Conservation (phyloP, 1,140 invertebrate genomes). For the Chionoecetes opilio region DNA sequence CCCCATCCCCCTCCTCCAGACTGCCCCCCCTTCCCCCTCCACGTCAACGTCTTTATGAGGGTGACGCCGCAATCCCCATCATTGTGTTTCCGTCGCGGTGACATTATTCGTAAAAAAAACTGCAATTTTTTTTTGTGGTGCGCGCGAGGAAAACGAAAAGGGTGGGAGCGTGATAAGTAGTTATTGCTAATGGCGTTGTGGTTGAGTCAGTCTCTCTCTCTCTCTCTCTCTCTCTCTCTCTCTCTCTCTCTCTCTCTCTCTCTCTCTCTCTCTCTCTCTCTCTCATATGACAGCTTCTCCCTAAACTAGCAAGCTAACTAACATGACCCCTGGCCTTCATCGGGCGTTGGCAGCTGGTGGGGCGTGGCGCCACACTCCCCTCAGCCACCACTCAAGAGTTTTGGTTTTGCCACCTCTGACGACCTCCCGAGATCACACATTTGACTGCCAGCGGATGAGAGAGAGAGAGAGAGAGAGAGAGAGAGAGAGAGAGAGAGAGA, state of each 20-base stretch:
- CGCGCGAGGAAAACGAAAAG: not conserved
- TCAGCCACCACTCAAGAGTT: too few species aligned
- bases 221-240: not conserved
- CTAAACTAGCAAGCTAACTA: not conserved
- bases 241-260: not conserved
- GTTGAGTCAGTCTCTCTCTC: not conserved
- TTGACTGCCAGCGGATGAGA: not conserved
- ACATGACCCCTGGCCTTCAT: too few species aligned
- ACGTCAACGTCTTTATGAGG: too few species aligned
- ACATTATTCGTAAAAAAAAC: not conserved
- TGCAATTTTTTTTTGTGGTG: not conserved
- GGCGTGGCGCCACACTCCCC: too few species aligned
- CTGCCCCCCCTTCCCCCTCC: not conserved
- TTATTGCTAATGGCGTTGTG: not conserved
- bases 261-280: constrained; percentile 8
- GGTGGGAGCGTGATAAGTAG: not conserved
- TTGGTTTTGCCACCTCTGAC: too few species aligned
- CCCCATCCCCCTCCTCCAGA: not conserved
- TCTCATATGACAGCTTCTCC: not conserved
- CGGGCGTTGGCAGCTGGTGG: too few species aligned
- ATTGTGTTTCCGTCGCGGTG: not conserved
- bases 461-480: constrained; percentile 49
- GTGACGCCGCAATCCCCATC: not conserved
- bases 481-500: constrained; percentile 51
- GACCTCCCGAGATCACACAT: too few species aligned